Base-by-base conservation (phyloP, 2,888 invertebrate species). In the Polyommatus iphigenia region DNA sequence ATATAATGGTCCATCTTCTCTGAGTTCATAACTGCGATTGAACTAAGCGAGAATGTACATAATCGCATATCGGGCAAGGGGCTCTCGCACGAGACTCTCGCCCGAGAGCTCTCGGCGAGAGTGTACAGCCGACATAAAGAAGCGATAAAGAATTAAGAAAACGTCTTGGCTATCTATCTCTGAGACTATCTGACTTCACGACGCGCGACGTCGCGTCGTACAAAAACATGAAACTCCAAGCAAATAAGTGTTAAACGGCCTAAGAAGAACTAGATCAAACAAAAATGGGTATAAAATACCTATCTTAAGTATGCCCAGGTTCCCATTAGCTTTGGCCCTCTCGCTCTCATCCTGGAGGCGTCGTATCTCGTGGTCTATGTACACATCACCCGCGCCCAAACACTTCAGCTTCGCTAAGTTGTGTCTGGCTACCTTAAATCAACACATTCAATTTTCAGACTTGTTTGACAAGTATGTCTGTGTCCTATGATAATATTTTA, bases 311-410 rank as follows among this genome's bases (percentile, higher is more conserved):
- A 88, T 73, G 18, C 83, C 83, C 0, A 78, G 86, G 79, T 79
- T 81, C 84, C 89, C 90, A 41, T 82, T 83, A 3, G 85, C 80
- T 77, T 81, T 86, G 0, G 88, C 89, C 29, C 86, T 83, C 3
- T 89, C 85, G 41, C 88, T 88, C 80, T 91, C 92, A 54, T 87
- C 85, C 78, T 85, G 85, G 4, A 92, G 82, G 32, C 79, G 81
- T 6, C 81, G 81, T 73, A 91, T 80, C 78, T 87, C 86, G 77
- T 83, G 85, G 10, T 80, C n/a, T 8, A 91, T 83, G 18, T 82
- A 81, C 1, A 83, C 80, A 79, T 87, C 85, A 54, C 88, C 85
- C 67, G 83, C 82, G 0, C 84, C 78, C 71, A 91, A 80, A 46
- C 85, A 83, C 79, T 85, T 88, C 3, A 92, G 81, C 78, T 83